Evolutionary conservation across 30 jellyfish, hydroid and myxozoan species (phyloP).

Genomic region (Mastigias papua): DNA sequence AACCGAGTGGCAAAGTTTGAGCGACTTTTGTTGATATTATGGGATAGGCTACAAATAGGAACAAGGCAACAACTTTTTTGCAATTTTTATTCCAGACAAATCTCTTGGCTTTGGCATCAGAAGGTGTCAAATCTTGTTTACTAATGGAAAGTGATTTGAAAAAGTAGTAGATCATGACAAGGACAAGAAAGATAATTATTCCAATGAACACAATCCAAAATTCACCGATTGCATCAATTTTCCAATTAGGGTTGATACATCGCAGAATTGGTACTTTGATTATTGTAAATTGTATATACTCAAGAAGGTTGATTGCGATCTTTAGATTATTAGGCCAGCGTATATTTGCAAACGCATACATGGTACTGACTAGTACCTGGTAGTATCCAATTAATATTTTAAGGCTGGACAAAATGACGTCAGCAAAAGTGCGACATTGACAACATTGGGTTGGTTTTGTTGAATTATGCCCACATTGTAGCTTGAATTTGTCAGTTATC

Average conservation of each 20-base stretch:
- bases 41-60: conserved; percentile 60
- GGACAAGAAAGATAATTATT: conserved; percentile 23
- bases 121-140: not conserved
- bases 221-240: conserved; percentile 12
- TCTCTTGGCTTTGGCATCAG: not conserved
- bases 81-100: not conserved
- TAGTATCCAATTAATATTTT: conserved; percentile 59
- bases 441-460: too few relatives aligned
- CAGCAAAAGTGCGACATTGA: conserved; percentile 55
- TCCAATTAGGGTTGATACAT: conserved; percentile 50
- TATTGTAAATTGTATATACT: conserved; percentile 30
- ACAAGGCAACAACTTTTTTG: conserved; percentile 12
- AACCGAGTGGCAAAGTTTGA: conserved; percentile 35
- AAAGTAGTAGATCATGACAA: not conserved
- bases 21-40: conserved; percentile 28
- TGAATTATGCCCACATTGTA: too few relatives aligned
- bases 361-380: conserved; percentile 27
- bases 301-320: not conserved
- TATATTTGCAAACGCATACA: conserved; percentile 19
- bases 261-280: conserved; percentile 42
- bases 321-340: conserved; percentile 50
- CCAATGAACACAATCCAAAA: conserved; percentile 38
- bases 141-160: not conserved
- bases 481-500: too few relatives aligned
- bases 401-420: conserved; percentile 36